phyloP scores from a whole-genome alignment of 2,113 vertebrate species.

The Tenrec ecaudatus region DNA sequence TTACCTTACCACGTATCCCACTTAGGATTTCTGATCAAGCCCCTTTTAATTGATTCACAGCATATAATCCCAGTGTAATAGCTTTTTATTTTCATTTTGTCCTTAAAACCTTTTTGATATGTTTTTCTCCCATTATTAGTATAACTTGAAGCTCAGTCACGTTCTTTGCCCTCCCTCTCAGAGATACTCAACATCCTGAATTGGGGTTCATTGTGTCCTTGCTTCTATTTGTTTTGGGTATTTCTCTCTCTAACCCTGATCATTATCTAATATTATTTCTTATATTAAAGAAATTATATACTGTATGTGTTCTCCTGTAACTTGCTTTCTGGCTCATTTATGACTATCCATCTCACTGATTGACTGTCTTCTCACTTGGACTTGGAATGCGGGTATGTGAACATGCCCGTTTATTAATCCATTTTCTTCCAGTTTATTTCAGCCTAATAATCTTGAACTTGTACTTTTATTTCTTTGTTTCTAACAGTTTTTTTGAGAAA shows the following conservation, averaged over 20 bases:
- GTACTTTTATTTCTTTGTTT: neutral
- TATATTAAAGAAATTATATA: neutral
- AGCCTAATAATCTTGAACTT: neutral
- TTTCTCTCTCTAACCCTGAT: neutral
- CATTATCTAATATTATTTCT: neutral
- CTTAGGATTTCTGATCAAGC: neutral
- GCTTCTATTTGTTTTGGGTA: constrained; percentile 21
- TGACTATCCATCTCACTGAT: neutral
- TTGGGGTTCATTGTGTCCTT: neutral
- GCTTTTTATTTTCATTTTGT: neutral
- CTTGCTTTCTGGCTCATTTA: neutral
- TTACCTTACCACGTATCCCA: neutral
- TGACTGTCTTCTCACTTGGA: neutral
- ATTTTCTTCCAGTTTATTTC: neutral
- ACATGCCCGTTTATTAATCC: neutral
- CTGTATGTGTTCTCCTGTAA: neutral
- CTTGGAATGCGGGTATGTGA: neutral
- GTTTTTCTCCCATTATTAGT: neutral
- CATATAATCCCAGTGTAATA: neutral
- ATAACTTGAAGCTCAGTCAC: neutral
- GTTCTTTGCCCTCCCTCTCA: neutral
- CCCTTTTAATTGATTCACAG: neutral
- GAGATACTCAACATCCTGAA: neutral
- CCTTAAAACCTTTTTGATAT: neutral
- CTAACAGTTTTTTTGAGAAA: neutral